Conservation (phyloP, 2,888 invertebrate species). For the Melieria omissa region DNA sequence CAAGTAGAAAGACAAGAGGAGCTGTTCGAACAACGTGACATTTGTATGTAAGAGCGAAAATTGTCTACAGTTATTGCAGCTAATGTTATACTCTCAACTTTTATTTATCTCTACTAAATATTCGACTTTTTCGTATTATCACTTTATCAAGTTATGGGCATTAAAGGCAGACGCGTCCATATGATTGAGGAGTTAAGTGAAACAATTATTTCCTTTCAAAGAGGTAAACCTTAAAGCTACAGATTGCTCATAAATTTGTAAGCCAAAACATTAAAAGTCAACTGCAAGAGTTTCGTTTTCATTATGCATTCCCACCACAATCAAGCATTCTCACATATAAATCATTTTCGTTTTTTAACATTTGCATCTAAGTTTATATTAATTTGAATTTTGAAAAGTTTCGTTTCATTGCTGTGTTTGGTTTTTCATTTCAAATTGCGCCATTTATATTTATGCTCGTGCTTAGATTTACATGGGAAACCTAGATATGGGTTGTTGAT, state of each 20-base stretch:
- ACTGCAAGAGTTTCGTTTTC: not conserved
- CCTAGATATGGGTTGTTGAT: too few relatives aligned
- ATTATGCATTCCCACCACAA: not conserved
- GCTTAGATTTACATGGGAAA: too few relatives aligned
- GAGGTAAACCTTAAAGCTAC: slow-evolving; percentile 77
- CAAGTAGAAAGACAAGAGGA: not conserved
- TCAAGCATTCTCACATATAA: not conserved
- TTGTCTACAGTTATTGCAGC: slow-evolving; percentile 21
- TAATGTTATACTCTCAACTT: slow-evolving; percentile 17
- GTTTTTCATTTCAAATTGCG: too few relatives aligned
- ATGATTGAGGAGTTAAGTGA: slow-evolving; percentile 99
- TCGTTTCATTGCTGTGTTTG: too few relatives aligned
- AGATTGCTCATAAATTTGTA: too few relatives aligned
- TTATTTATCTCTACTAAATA: slow-evolving; percentile 16
- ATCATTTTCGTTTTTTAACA: not conserved
- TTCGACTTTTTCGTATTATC: too few relatives aligned
- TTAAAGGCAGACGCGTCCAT: slow-evolving; percentile 97
- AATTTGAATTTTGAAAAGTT: too few relatives aligned
- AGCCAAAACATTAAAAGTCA: too few relatives aligned
- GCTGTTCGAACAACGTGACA: not conserved
- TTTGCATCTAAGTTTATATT: not conserved
- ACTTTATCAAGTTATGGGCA: slow-evolving; percentile 87
- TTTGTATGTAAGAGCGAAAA: not conserved
- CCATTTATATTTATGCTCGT: too few relatives aligned
- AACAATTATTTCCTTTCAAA: slow-evolving; percentile 98